phyloP scores from a whole-genome alignment of 1,140 invertebrate genomes.

The Bombus pyrosoma region DNA sequence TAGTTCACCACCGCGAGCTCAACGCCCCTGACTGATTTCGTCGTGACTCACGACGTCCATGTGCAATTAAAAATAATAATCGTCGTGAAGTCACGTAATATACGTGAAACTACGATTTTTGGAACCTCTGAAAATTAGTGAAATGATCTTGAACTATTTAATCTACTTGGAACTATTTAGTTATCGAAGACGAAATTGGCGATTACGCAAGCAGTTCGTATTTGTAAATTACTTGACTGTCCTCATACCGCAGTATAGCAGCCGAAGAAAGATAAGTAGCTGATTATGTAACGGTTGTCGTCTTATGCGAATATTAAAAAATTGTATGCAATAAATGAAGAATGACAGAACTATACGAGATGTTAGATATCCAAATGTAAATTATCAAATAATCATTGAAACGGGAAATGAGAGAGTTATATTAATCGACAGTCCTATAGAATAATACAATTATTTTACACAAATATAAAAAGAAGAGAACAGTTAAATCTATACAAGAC shows the following conservation, averaged over 20 bases:
- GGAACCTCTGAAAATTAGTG: neutral
- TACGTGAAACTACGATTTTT: neutral
- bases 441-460: too few species aligned
- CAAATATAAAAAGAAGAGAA: too few species aligned
- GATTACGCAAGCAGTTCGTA: neutral
- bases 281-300: neutral
- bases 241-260: neutral
- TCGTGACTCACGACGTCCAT: constrained; percentile 10
- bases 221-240: neutral
- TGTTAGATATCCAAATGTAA: too few species aligned
- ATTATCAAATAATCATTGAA: too few species aligned
- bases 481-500: too few species aligned
- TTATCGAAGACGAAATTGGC: neutral
- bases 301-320: neutral
- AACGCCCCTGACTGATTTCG: constrained; percentile 26
- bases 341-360: neutral
- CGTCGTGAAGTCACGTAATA: too few species aligned
- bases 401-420: too few species aligned
- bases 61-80: constrained; percentile 55
- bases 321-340: neutral
- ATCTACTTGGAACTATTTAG: neutral
- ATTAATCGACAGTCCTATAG: too few species aligned
- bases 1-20: neutral
- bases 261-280: neutral
- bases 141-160: neutral